phyloP scores from a whole-genome alignment of 53 echinoderm and acorn worm genomes.

The Mesocentrotus franciscanus region DNA sequence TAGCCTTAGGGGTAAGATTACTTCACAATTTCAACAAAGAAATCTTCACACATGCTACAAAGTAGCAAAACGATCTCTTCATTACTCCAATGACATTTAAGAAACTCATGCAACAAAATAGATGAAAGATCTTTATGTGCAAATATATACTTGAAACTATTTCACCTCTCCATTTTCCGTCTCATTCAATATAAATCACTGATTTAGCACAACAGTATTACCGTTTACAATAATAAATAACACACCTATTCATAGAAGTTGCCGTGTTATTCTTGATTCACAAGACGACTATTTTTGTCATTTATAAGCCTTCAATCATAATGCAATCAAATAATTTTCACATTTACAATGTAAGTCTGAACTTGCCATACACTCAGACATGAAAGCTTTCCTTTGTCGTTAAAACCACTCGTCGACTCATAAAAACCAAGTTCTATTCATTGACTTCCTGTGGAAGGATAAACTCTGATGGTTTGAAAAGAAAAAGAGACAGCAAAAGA shows the following conservation, averaged over 20 bases:
- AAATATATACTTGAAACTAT: background rate
- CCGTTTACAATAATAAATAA: background rate
- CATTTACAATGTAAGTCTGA: background rate
- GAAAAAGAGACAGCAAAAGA: constrained; percentile 18
- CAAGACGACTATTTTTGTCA: background rate
- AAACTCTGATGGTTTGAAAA: background rate
- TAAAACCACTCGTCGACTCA: constrained; percentile 14
- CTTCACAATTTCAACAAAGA: background rate
- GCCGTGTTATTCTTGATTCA: background rate
- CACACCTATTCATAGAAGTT: background rate
- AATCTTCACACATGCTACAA: background rate
- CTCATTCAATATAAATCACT: background rate
- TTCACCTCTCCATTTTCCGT: background rate
- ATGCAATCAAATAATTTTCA: background rate
- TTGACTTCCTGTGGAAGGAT: constrained; percentile 36
- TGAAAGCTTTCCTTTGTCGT: background rate
- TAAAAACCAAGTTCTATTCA: constrained; percentile 24
- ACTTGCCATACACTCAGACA: constrained; percentile 18
- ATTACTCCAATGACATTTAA: background rate
- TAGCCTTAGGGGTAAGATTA: background rate
- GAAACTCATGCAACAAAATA: background rate
- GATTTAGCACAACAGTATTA: background rate
- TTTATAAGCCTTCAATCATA: background rate
- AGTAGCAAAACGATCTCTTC: too few relatives aligned
- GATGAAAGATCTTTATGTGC: background rate